Conservation (phyloP, 2,113 vertebrate species). For the Chinchilla lanigera region DNA sequence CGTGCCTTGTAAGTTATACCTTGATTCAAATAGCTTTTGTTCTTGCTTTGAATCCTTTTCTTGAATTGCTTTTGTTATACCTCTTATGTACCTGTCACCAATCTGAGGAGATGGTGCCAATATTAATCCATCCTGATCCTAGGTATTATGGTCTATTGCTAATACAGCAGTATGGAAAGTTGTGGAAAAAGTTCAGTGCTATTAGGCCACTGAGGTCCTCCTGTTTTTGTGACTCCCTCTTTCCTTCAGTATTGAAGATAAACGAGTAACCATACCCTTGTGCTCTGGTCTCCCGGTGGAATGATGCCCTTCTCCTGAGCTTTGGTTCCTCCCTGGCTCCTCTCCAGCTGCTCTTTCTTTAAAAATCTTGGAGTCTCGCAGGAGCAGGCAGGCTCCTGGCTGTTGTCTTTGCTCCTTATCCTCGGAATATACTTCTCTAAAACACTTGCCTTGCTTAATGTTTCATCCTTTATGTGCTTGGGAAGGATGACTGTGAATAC, state of each 20-base stretch:
- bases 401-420: neutral
- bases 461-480: neutral
- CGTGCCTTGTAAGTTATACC: neutral
- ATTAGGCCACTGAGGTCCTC: accelerated
- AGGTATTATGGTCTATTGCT: too few species aligned
- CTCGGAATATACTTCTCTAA: neutral
- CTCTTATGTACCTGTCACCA: neutral
- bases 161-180: neutral
- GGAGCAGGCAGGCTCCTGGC: accelerated
- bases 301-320: accelerated
- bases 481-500: neutral
- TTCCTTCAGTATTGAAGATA: neutral
- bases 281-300: too few species aligned
- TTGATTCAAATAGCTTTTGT: neutral
- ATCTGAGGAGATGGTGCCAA: neutral
- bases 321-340: neutral
- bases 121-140: neutral
- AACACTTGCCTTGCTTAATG: neutral
- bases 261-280: accelerated
- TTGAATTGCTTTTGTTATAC: neutral
- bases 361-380: accelerated
- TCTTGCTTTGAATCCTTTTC: neutral
- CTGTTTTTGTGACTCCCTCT: too few species aligned
- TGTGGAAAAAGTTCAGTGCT: neutral
- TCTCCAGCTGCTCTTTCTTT: neutral